A percentile compares a stretch with the other conserved stretches of the same genome.
Evolutionary conservation across 2,797 vertebrate species (phyloP).

Genomic region (Eptatretus atami): DNA sequence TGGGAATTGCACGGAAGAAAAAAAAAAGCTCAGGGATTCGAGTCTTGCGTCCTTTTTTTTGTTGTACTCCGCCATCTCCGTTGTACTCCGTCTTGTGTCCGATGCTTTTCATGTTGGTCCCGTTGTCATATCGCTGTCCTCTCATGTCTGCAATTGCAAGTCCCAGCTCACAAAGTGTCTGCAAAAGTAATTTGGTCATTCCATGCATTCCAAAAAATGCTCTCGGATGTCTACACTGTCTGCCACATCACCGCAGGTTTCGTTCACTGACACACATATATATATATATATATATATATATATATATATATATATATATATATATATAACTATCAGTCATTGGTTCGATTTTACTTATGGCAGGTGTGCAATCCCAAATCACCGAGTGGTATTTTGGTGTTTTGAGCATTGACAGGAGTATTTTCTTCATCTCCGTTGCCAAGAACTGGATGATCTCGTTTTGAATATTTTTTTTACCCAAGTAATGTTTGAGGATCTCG

Average conservation of each 20-base stretch:
- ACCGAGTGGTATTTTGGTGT: background rate
- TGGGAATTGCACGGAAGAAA: conserved; percentile 6
- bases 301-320: too few relatives aligned
- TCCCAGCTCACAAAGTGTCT: background rate
- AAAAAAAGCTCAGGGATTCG: conserved; percentile 1
- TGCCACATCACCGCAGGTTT: conserved; percentile 2
- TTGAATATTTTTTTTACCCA: conserved; percentile 1
- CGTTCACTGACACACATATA: background rate
- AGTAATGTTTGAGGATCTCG: background rate
- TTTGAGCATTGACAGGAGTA: background rate
- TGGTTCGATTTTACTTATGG: conserved; percentile 4
- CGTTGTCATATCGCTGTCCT: conserved; percentile 2
- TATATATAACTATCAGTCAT: background rate
- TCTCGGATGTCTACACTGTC: background rate
- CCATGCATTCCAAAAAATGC: background rate
- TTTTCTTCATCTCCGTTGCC: background rate
- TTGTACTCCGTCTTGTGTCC: too few relatives aligned
- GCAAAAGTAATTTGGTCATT: conserved; percentile 4
- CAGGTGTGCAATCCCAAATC: background rate
- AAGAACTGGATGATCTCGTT: background rate
- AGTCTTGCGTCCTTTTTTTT: conserved; percentile 2
- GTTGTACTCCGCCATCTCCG: conserved; percentile 2
- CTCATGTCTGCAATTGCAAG: conserved; percentile 3
- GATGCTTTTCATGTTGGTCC: conserved; percentile 6
- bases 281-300: too few relatives aligned